phyloP scores from a whole-genome alignment of 2,888 invertebrate genomes.

The Cheiracanthium punctorium region DNA sequence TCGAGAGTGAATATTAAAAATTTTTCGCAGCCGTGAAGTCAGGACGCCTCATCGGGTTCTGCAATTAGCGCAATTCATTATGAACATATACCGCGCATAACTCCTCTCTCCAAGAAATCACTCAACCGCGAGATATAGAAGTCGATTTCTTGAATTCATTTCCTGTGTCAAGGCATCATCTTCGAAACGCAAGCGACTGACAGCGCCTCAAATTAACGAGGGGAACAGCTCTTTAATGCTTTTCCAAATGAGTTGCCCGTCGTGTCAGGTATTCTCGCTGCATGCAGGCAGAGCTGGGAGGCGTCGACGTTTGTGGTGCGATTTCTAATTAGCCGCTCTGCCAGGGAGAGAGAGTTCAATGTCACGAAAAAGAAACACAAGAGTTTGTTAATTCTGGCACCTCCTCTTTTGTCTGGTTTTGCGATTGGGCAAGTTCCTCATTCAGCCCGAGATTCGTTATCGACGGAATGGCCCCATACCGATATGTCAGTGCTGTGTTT shows the following conservation, averaged over 20 bases:
- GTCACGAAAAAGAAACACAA: background rate
- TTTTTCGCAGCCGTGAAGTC: too few species aligned
- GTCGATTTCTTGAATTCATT: conserved; percentile 8
- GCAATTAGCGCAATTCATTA: too few species aligned
- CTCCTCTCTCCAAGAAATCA: background rate
- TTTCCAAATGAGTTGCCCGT: conserved; percentile 15
- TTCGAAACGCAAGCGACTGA: background rate
- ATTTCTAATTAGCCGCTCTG: background rate
- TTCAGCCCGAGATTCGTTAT: background rate
- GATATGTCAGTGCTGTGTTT: too few species aligned
- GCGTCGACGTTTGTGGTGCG: background rate
- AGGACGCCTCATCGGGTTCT: too few species aligned
- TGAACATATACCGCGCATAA: too few species aligned
- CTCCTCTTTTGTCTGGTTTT: background rate
- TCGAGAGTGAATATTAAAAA: too few species aligned
- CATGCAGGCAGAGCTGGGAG: background rate
- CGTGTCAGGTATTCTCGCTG: background rate
- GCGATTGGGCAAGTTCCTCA: background rate
- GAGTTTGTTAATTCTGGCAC: background rate
- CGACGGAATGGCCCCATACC: background rate
- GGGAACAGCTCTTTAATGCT: conserved; percentile 10
- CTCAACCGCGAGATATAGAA: background rate
- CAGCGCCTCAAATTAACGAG: background rate
- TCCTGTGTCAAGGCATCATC: background rate
- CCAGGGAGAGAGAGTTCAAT: background rate